Base-by-base conservation (phyloP, 2,888 invertebrate genomes). In the Rutpela maculata region DNA sequence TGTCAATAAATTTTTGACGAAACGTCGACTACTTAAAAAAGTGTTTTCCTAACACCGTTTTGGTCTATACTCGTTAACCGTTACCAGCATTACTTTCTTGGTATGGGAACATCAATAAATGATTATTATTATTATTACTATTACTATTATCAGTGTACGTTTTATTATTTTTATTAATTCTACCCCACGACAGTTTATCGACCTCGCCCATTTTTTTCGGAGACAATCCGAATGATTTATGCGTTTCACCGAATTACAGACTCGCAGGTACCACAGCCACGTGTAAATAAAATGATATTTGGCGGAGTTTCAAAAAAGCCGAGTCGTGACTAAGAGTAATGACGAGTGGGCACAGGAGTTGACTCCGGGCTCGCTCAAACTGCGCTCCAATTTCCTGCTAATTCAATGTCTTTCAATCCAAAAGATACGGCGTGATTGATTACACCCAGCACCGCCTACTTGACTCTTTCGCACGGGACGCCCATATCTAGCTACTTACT, bases 351-450 rank as follows among this genome's bases (percentile, higher is more conserved):
- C 75, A 71, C 78, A 81, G 78, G 82, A 84, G 82, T 82, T 81
- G 80, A 80, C 82, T 84, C 78, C 75, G 77, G 79, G 85, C 85
- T 83, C 84, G 86, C 83, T 85, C 83, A 84, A 84, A 84, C 84
- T 85, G 85, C 85, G 86, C 88, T 88, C 88, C 89, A 90, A 90
- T 90, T 90, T 90, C 90, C 90, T 89, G 89, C 89, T 90, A 89
- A 90, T 90, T 90, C 90, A 90, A 90, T 90, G 90, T 90, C 90
- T 90, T 90, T 90, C 90, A 90, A 90, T 90, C 90, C 88, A 84
- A 88, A 78, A 88, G 89, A 89, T 89, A 89, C 86, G 86, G 85
- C 83, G 88, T 89, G 90, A 90, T 90, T 89, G 90, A 90, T 90
- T 88, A 87, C 87, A 75, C 80, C 74, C 75, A 83, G 84, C 81